Conservation (phyloP, 1,140 invertebrate species). For the Cydia amplana region DNA sequence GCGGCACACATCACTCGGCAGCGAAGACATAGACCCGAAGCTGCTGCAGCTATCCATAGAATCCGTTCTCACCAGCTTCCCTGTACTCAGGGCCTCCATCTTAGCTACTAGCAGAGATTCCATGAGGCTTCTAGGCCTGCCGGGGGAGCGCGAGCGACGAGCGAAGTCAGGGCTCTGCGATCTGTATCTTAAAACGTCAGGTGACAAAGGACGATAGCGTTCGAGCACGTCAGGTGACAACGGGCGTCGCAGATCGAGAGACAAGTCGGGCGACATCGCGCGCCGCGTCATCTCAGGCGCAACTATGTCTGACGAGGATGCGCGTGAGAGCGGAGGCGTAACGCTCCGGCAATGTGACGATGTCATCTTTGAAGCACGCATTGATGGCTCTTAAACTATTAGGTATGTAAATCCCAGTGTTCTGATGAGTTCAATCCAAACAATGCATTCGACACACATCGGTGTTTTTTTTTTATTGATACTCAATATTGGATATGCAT, state of each 20-base stretch:
- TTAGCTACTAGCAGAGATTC: conserved; percentile 88
- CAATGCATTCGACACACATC: not conserved
- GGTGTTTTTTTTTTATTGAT: not conserved
- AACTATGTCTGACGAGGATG: conserved; percentile 60
- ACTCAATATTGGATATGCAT: not conserved
- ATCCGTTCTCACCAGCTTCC: conserved; percentile 84
- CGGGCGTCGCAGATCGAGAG: conserved; percentile 44
- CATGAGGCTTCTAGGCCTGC: conserved; percentile 85
- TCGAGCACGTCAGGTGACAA: conserved; percentile 49
- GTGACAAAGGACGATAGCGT: conserved; percentile 51
- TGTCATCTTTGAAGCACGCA: conserved; percentile 74
- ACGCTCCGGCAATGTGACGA: conserved; percentile 73
- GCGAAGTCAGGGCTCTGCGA: conserved; percentile 52
- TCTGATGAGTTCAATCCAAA: not conserved
- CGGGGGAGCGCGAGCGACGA: conserved; percentile 71
- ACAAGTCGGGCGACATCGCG: conserved; percentile 48
- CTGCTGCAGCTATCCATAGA: conserved; percentile 89
- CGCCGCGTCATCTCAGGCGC: conserved; percentile 42
- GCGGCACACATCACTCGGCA: conserved; percentile 86
- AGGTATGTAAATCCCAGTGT: not conserved
- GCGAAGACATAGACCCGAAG: conserved; percentile 84
- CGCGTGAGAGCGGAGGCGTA: conserved; percentile 67
- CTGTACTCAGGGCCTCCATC: conserved; percentile 82
- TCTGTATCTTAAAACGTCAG: conserved; percentile 21
- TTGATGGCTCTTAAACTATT: conserved; percentile 32